Base-by-base conservation (phyloP, 2,888 invertebrate species). In the Chrysolina americana region DNA sequence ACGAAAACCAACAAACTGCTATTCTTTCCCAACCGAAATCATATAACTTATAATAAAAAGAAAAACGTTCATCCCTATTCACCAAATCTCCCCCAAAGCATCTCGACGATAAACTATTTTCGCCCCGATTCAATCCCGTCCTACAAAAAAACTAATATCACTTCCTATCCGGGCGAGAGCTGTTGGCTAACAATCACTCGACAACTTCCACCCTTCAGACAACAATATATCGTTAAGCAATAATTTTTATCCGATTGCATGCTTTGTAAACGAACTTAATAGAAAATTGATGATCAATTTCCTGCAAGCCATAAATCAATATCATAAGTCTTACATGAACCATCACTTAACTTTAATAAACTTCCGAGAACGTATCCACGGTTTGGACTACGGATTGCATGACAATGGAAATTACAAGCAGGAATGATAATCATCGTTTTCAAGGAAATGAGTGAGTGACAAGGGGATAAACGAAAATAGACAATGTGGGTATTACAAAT, bases 231-330 rank as follows among this genome's bases (percentile, higher is more conserved):
- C 70, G 75, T 68, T 62, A 13, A 47, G 41, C 65, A 69, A 69
- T 71, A 75, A 71, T 73, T 76, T 76, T 74, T 73, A 71, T 78
- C 76, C 66, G 74, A 74, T 78, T 76, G 73, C 65, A 74, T 65
- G 73, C 66, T 66, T 72, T 70, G 71, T 71, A 73, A 53, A 66
- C 62, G 63, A 70, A 65, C 65, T 68, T 74, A 68, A 76, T 78
- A 76, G 74, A 78, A 78, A 78, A 78, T 78, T 78, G 78, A 78
- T 78, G 78, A 74, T 76, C 76, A 76, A 78, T 78, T 78, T 78
- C 76, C 78, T 59, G 76, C 74, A 65, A 48, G 62, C 69, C 68
- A 74, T 76, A 73, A 78, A 78, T 78, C 78, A 76, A 78, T 78
- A 76, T 68, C 59, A 36, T 36, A 73, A 76, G 72, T 68, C 65